phyloP scores from a whole-genome alignment of 1,140 invertebrate genomes.

The Brachionus rotundiformis region DNA sequence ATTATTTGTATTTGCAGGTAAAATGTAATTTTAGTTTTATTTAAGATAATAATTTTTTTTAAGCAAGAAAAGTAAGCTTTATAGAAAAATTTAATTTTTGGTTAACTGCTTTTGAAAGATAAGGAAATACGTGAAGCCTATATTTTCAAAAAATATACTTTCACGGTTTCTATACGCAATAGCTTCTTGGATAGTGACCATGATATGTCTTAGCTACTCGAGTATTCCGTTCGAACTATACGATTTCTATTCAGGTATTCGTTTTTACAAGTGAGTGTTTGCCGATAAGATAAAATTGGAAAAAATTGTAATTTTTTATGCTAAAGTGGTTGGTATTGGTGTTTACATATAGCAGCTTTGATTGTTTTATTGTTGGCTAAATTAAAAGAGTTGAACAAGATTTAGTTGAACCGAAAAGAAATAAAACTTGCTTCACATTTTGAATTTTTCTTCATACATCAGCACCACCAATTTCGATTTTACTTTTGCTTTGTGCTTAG shows the following conservation, averaged over 20 bases:
- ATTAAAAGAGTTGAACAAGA: neutral
- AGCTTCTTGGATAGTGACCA: neutral
- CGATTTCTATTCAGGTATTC: neutral
- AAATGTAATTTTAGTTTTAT: neutral
- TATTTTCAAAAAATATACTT: neutral
- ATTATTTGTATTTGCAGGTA: constrained; percentile 60
- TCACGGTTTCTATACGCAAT: neutral
- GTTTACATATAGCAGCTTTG: neutral
- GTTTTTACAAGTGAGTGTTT: constrained; percentile 42
- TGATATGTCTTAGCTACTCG: neutral
- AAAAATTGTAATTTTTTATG: constrained; percentile 25
- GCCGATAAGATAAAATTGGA: neutral
- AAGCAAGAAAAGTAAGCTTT: constrained; percentile 28
- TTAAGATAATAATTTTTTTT: too few species aligned
- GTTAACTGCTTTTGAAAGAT: neutral
- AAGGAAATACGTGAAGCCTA: neutral
- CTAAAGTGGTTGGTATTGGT: constrained; percentile 47
- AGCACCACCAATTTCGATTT: neutral
- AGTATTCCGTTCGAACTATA: constrained; percentile 46
- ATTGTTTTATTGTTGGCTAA: neutral
- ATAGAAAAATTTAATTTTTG: too few species aligned
- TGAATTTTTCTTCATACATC: neutral
- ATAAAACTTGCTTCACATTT: neutral
- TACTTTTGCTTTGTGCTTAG: neutral
- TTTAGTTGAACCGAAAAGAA: neutral